Evolutionary conservation across 2,888 invertebrate genomes (phyloP).

Genomic region (Ferrisia virgata): DNA sequence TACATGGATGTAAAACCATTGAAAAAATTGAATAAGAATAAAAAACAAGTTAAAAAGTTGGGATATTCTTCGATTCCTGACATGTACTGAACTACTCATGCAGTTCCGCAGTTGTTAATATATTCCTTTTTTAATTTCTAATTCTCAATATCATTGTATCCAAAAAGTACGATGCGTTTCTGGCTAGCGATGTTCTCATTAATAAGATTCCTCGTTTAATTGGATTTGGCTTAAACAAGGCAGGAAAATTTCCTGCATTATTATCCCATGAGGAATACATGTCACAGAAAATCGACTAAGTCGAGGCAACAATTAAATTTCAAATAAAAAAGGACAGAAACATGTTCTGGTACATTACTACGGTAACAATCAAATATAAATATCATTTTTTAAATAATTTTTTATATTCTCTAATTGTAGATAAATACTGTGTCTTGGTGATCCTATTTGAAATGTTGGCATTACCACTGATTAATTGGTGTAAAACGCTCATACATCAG

Average conservation of each 20-base stretch:
- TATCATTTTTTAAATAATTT: too few relatives aligned
- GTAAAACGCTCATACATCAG: constrained; percentile 91
- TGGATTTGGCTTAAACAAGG: constrained; percentile 99
- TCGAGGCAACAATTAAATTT: constrained; percentile 99
- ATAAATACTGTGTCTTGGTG: constrained; percentile 92
- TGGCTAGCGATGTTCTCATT: constrained; percentile 97
- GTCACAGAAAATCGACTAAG: constrained; percentile 94
- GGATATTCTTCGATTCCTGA: constrained; percentile 65
- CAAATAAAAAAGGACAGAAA: constrained; percentile 99
- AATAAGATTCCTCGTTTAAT: constrained; percentile 98
- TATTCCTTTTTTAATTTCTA: too few relatives aligned
- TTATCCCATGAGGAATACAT: constrained; percentile 96
- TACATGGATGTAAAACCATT: constrained; percentile 92
- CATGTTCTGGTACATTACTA: too few relatives aligned
- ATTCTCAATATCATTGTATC: constrained; percentile 55
- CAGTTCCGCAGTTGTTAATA: constrained; percentile 72
- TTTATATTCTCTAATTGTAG: too few relatives aligned
- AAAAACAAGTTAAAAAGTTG: constrained; percentile 10
- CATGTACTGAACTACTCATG: constrained; percentile 98
- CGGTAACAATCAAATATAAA: too few relatives aligned
- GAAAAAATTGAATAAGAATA: not conserved
- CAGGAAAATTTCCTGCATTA: constrained; percentile 99
- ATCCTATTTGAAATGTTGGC: constrained; percentile 95
- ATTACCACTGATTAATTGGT: constrained; percentile 96
- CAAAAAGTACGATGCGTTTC: constrained; percentile 92